Percentiles rank a stretch among this genome's conserved stretches.
These are phyloP conservation scores for Gallinago solitaria DNA, from an alignment of 2,797 vertebrate genomes.

Conservation along the genomic window DNA sequence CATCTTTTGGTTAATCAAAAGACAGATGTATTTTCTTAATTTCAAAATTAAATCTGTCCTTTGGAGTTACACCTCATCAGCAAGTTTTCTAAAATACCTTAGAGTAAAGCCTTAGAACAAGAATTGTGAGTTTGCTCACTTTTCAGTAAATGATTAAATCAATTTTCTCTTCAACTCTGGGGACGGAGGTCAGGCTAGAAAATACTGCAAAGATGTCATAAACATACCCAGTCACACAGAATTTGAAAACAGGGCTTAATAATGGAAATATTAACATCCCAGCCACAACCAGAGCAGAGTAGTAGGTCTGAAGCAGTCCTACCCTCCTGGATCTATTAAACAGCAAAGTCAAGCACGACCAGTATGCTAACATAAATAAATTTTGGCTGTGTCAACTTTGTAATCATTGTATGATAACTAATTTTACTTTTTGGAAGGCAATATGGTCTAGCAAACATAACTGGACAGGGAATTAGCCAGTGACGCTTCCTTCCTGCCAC, in stretches of 20 bases:
- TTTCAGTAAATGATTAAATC: neutral
- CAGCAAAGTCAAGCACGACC: neutral
- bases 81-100: neutral
- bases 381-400: neutral
- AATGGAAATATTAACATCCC: neutral
- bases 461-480: neutral
- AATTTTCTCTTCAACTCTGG: neutral
- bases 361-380: neutral
- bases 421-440: neutral
- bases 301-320: neutral
- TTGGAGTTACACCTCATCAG: neutral
- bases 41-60: neutral
- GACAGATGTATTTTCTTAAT: neutral
- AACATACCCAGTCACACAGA: neutral
- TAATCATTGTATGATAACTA: neutral
- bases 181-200: neutral
- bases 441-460: neutral
- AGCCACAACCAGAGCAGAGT: neutral
- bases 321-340: neutral
- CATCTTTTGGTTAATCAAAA: neutral
- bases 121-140: neutral
- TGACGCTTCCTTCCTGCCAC: neutral
- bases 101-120: neutral
- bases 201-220: neutral
- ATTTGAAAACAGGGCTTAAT: neutral